Percentiles rank a stretch among this genome's conserved stretches.
Evolutionary conservation across 2,113 vertebrate genomes (phyloP).

Genomic region (Osmerus mordax): DNA sequence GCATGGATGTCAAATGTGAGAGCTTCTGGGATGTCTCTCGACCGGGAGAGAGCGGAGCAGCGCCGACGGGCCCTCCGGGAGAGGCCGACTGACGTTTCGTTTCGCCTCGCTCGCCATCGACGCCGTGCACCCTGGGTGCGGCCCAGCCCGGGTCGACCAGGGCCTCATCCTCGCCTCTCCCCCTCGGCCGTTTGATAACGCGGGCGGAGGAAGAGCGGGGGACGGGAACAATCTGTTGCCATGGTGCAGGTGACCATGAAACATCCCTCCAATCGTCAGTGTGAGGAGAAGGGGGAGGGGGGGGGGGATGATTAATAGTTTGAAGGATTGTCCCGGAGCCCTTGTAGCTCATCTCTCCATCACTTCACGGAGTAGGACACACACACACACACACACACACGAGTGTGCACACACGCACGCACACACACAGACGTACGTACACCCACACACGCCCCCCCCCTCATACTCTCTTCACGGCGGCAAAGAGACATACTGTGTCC

Average conservation of each 20-base stretch:
- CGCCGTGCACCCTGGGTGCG: too few relatives aligned
- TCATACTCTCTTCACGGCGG: too few relatives aligned
- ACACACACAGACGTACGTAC: neutral
- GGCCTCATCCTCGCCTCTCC: neutral
- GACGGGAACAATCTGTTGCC: neutral
- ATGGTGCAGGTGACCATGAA: constrained; percentile 1
- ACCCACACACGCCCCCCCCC: too few relatives aligned
- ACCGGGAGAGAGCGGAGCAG: neutral
- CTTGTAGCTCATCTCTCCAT: neutral
- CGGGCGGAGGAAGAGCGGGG: too few relatives aligned
- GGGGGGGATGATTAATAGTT: neutral
- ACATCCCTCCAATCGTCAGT: neutral
- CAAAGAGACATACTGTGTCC: too few relatives aligned
- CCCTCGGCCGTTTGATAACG: too few relatives aligned
- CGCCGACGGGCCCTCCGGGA: neutral
- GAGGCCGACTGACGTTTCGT: neutral
- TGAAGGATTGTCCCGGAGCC: neutral
- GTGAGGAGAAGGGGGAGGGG: neutral
- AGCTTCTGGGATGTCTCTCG: neutral
- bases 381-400: neutral
- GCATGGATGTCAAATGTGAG: too few relatives aligned
- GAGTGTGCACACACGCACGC: neutral
- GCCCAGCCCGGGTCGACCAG: too few relatives aligned
- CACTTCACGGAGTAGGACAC: too few relatives aligned
- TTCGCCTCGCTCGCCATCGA: neutral